Conservation (phyloP, 2,888 invertebrate genomes). For the Embidobia sp. region DNA sequence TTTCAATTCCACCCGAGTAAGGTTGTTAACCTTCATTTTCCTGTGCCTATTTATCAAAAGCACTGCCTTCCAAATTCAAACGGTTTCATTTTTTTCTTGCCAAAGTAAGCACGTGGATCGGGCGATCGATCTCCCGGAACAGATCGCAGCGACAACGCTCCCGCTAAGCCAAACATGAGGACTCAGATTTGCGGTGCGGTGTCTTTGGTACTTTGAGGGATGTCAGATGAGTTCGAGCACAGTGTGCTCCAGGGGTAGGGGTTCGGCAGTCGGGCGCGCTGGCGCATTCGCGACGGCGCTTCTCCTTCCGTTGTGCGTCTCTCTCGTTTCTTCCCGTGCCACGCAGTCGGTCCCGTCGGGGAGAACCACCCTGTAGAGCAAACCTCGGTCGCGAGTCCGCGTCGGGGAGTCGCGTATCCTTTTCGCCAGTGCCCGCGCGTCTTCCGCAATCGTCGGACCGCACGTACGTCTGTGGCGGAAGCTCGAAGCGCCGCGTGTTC, state of each 20-base stretch:
- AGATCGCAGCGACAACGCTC: too few species aligned
- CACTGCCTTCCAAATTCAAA: too few species aligned
- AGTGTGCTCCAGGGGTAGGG: constrained; percentile 37
- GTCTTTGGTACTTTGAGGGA: constrained; percentile 70
- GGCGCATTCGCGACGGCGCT: constrained; percentile 47
- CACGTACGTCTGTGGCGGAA: constrained; percentile 68
- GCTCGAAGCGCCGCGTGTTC: constrained; percentile 60
- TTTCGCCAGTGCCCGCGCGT: constrained; percentile 80
- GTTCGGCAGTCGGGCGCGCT: constrained; percentile 39
- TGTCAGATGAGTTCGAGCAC: constrained; percentile 54
- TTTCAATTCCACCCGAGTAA: too few species aligned
- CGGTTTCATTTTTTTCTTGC: too few species aligned
- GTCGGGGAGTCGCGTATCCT: constrained; percentile 74
- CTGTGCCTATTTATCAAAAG: too few species aligned
- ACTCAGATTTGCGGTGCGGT: constrained; percentile 71
- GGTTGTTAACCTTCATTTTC: too few species aligned
- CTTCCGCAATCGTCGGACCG: constrained; percentile 79
- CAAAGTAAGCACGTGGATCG: too few species aligned
- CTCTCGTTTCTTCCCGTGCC: constrained; percentile 48
- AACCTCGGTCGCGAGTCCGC: constrained; percentile 68
- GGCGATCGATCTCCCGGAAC: too few species aligned
- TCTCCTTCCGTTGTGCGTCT: constrained; percentile 40
- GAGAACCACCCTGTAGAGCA: constrained; percentile 67
- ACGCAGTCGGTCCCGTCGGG: constrained; percentile 59
- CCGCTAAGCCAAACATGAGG: constrained; percentile 73